Evolutionary conservation across 92 coral and sea anemone genomes (phyloP).

Genomic region (Hydrozoanthus gracilis): DNA sequence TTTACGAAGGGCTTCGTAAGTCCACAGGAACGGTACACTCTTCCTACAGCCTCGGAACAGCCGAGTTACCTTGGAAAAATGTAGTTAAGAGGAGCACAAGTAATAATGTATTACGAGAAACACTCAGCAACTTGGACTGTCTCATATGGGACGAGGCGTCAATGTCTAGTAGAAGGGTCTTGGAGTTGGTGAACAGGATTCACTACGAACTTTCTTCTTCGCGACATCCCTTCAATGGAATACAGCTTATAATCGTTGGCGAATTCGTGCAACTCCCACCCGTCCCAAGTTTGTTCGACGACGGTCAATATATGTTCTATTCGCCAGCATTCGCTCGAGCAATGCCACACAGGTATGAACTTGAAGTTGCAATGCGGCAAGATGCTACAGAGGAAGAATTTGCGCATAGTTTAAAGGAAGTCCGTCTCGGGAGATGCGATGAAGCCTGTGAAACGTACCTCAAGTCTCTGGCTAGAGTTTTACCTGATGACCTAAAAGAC

Average conservation of each 20-base stretch:
- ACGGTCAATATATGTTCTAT: slow-evolving; percentile 57
- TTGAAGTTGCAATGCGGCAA: slow-evolving; percentile 50
- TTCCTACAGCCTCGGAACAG: slow-evolving; percentile 34
- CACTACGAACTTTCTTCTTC: neutral
- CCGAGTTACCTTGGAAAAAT: slow-evolving; percentile 23
- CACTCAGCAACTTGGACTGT: neutral
- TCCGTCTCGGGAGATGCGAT: slow-evolving; percentile 28
- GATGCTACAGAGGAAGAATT: slow-evolving; percentile 5
- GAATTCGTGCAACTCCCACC: slow-evolving; percentile 61
- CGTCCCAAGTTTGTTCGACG: slow-evolving; percentile 48
- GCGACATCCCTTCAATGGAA: slow-evolving; percentile 39
- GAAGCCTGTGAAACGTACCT: slow-evolving; percentile 24
- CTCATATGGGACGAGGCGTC: slow-evolving; percentile 54
- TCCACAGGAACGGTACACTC: slow-evolving; percentile 36
- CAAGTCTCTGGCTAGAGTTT: slow-evolving; percentile 16
- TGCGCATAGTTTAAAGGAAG: slow-evolving; percentile 8
- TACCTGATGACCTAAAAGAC: slow-evolving; percentile 5
- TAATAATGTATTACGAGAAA: slow-evolving; percentile 20
- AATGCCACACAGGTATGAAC: slow-evolving; percentile 56
- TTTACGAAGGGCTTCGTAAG: neutral
- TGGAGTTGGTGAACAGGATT: slow-evolving; percentile 27
- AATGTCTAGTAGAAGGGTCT: slow-evolving; percentile 44
- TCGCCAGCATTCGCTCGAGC: slow-evolving; percentile 43
- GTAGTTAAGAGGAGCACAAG: neutral
- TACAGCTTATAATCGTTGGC: slow-evolving; percentile 40